Percentiles rank a stretch among this genome's conserved stretches.
These are phyloP conservation scores for Meda fulgida DNA, from an alignment of 2,797 vertebrate genomes.

Conservation along the genomic window DNA sequence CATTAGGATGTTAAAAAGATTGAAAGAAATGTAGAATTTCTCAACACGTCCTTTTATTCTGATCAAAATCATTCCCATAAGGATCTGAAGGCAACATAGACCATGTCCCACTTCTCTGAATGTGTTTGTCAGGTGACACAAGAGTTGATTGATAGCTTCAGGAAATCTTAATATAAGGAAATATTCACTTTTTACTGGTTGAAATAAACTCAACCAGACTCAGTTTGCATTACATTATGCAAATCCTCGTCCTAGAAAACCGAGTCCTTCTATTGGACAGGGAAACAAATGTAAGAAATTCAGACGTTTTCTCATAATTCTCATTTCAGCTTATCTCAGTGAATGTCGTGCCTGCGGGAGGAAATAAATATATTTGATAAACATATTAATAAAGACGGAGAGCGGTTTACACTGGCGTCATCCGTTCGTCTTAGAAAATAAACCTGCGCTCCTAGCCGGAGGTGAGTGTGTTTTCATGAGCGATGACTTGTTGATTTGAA, in stretches of 20 bases:
- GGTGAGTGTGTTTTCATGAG: conserved; percentile 23
- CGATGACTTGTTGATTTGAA: conserved; percentile 57
- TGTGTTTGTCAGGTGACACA: not conserved
- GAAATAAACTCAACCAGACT: conserved; percentile 1
- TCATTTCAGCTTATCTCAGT: conserved; percentile 5
- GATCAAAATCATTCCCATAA: too few species aligned
- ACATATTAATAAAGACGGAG: conserved; percentile 48
- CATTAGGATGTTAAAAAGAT: not conserved
- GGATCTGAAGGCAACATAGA: not conserved
- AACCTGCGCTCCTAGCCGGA: not conserved
- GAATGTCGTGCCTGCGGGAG: not conserved
- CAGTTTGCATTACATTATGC: conserved; percentile 29
- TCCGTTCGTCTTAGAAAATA: conserved; percentile 49
- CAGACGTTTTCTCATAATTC: conserved; percentile 6
- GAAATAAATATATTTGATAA: conserved; percentile 36
- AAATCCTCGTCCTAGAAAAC: conserved; percentile 12
- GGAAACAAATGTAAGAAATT: conserved; percentile 14
- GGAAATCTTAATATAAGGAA: not conserved
- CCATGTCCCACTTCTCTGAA: not conserved
- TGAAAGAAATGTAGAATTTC: not conserved
- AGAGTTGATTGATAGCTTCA: not conserved
- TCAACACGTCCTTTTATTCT: not conserved
- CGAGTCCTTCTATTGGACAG: not conserved
- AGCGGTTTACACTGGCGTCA: conserved; percentile 44
- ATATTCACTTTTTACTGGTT: not conserved